A percentile compares a stretch with the other conserved stretches of the same genome.
Conservation (phyloP, 2,888 invertebrate genomes). For the Mycalesis mineus region DNA sequence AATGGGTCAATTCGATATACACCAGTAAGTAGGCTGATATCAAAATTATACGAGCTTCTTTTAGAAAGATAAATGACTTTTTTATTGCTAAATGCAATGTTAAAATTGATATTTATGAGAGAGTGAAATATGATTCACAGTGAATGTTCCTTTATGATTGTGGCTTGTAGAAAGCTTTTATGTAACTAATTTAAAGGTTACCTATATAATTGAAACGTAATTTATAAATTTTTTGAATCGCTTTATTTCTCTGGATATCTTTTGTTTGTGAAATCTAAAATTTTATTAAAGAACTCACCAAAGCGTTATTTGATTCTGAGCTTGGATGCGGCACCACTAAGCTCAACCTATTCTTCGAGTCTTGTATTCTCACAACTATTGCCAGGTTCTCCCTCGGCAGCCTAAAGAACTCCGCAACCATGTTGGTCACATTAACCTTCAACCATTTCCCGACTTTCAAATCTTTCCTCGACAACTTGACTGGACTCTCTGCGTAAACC, state of each 20-base stretch:
- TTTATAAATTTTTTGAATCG: too few species aligned
- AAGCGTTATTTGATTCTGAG: slow-evolving; percentile 73
- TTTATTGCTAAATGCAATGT: slow-evolving; percentile 18
- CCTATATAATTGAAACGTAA: neutral
- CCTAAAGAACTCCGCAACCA: slow-evolving; percentile 87
- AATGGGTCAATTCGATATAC: slow-evolving; percentile 27
- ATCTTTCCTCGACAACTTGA: slow-evolving; percentile 72
- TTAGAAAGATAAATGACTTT: slow-evolving; percentile 24
- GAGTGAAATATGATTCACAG: slow-evolving; percentile 17
- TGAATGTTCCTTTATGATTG: neutral
- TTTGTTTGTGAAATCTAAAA: too few species aligned
- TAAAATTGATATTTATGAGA: slow-evolving; percentile 24
- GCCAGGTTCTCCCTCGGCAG: slow-evolving; percentile 86
- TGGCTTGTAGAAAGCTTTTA: neutral
- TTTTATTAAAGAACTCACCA: slow-evolving; percentile 48
- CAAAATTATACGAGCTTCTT: slow-evolving; percentile 17
- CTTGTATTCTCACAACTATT: slow-evolving; percentile 84
- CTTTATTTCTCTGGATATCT: too few species aligned
- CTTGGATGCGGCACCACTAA: slow-evolving; percentile 84
- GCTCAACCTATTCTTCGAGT: slow-evolving; percentile 78
- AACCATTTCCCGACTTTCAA: slow-evolving; percentile 82
- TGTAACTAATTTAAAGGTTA: neutral
- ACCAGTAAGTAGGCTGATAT: slow-evolving; percentile 15
- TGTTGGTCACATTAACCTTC: slow-evolving; percentile 84
- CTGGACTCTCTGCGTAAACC: slow-evolving; percentile 56